A percentile compares a stretch with the other conserved stretches of the same genome.
These are phyloP conservation scores for Trachythela sp. DNA, from an alignment of 64 coral and sea anemone species.

Conservation along the genomic window DNA sequence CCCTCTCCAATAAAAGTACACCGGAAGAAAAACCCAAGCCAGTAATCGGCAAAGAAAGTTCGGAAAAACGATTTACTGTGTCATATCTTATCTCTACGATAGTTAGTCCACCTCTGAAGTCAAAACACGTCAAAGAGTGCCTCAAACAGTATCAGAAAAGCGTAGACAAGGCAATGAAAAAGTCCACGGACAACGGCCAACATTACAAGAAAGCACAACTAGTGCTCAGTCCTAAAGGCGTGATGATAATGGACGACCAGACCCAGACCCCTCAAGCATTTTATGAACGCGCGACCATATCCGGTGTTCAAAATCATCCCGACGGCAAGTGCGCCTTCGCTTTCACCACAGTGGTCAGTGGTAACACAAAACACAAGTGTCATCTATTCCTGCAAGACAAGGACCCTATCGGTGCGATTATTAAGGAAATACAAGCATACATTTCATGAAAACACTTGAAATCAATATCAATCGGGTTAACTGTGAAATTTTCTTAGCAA, in stretches of 20 bases:
- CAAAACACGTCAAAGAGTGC: slow-evolving; percentile 88
- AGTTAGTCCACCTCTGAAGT: slow-evolving; percentile 69
- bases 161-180: slow-evolving; percentile 59
- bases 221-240: slow-evolving; percentile 55
- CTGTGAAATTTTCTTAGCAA: too few relatives aligned
- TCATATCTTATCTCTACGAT: slow-evolving; percentile 86
- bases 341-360: slow-evolving; percentile 73
- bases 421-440: neutral
- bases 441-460: neutral
- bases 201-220: slow-evolving; percentile 60
- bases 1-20: neutral
- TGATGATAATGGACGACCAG: slow-evolving; percentile 54
- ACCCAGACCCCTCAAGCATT: slow-evolving; percentile 47
- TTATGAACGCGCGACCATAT: slow-evolving; percentile 61
- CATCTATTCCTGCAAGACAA: slow-evolving; percentile 72
- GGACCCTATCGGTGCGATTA: neutral
- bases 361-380: slow-evolving; percentile 94
- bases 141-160: slow-evolving; percentile 91
- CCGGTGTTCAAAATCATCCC: slow-evolving; percentile 59
- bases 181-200: slow-evolving; percentile 23
- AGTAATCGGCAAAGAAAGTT: neutral
- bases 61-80: slow-evolving; percentile 54
- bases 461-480: neutral
- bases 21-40: neutral
- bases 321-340: slow-evolving; percentile 89